Base-by-base conservation (phyloP, 2,888 invertebrate genomes). In the Conchocele bisecta region DNA sequence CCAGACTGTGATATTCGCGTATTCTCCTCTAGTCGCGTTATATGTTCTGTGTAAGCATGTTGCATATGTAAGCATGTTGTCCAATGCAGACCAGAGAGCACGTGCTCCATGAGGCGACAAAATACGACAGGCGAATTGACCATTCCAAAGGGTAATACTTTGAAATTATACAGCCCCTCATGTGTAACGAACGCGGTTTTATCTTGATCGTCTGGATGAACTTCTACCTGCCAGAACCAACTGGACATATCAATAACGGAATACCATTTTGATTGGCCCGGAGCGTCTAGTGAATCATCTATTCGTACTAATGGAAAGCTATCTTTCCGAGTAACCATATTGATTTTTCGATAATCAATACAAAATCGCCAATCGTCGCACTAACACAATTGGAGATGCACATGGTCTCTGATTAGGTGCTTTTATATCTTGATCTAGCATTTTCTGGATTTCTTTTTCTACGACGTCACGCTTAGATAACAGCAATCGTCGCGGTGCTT, bases 151-250 rank as follows among this genome's bases (percentile, higher is more conserved):
- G 46, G 46, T n/a, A 46, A 9, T 9, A 46, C 22, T 15, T 46
- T 46, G 22, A 46, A 46, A 46, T 46, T 46, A n/a, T 46, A 46
- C 15, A 46, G n/a, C 11, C 46, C 46, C 13, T 46, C 46, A 4
- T 24, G 11, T 13, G 46, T 46, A 4, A 46, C 46, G 22, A 46
- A 46, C 5, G 46, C 46, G 9, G 46, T 46, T 46, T 46, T 46
- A 17, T 46, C 24, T 22, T 46, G 46, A 20, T 46, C 46, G 9
- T 46, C 22, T 4, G 46, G 46, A 15, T 46, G 46, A 15, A 46
- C 17, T 13, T n/a, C 37, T 11, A 35, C 37, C 13, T 35, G 37
- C 37, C 37, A 35, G n/a, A 11, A 35, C 13, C 37, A 11, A n/a
- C 37, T 35, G 11, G 37, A 35, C 11, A 35, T 11, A n/a, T 35